These are phyloP conservation scores for Brachystomella parvula DNA, from an alignment of 1,140 invertebrate genomes.

Conservation along the genomic window DNA sequence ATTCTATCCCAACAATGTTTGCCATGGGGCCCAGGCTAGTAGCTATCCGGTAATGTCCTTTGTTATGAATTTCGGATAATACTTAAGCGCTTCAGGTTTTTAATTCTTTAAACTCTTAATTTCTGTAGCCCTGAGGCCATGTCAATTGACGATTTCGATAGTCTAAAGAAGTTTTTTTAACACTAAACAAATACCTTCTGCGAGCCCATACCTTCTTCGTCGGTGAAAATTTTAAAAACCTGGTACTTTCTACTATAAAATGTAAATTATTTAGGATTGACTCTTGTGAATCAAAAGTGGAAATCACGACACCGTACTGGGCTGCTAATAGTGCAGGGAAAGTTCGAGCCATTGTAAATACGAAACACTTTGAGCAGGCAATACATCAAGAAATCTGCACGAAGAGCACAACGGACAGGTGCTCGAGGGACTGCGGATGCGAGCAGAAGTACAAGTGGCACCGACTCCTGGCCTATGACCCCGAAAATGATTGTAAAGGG, in stretches of 20 bases:
- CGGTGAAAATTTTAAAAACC: too few species aligned
- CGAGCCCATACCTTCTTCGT: too few species aligned
- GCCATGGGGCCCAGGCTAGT: too few species aligned
- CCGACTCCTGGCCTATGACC: constrained; percentile 79
- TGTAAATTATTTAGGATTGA: constrained; percentile 64
- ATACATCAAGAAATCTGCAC: constrained; percentile 90
- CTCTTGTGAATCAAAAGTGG: constrained; percentile 82
- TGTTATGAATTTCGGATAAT: too few species aligned
- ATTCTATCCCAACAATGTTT: too few species aligned
- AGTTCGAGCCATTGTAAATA: constrained; percentile 83
- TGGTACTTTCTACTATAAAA: too few species aligned
- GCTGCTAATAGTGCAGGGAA: constrained; percentile 84
- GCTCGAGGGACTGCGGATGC: constrained; percentile 73
- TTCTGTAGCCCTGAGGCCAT: too few species aligned
- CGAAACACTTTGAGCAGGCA: constrained; percentile 87
- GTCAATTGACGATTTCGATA: too few species aligned
- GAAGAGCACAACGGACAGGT: constrained; percentile 70
- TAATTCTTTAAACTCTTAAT: background rate
- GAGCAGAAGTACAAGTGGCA: constrained; percentile 86
- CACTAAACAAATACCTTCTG: too few species aligned
- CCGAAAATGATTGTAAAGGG: constrained; percentile 83
- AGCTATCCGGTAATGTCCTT: too few species aligned
- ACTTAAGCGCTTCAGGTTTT: background rate
- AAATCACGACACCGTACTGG: constrained; percentile 89
- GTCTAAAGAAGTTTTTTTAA: too few species aligned